Evolutionary conservation across 2,113 vertebrate species (phyloP).

Genomic region (Lepus americanus): DNA sequence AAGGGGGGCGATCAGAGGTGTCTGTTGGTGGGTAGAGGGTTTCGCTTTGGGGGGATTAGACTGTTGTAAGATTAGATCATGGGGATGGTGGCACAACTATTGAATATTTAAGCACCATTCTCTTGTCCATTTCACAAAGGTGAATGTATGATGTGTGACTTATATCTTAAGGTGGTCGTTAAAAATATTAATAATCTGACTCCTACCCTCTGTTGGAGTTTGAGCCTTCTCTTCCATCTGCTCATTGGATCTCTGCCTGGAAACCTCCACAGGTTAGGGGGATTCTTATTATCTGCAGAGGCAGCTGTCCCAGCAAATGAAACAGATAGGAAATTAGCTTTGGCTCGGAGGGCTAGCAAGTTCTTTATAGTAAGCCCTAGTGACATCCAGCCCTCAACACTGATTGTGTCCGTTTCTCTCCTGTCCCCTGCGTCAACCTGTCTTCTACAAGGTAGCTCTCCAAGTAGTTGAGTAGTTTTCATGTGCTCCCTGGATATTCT

Average conservation of each 20-base stretch:
- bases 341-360: background rate
- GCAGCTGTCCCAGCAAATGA: background rate
- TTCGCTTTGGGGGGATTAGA: background rate
- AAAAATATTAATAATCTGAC: background rate
- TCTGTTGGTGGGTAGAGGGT: background rate
- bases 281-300: background rate
- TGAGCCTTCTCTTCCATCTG: background rate
- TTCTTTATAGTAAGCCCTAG: background rate
- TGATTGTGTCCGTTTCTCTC: background rate
- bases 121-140: background rate
- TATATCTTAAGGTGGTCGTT: background rate
- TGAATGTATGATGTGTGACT: background rate
- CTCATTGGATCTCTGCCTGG: background rate
- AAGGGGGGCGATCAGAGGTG: fast-evolving
- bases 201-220: background rate
- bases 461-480: background rate
- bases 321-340: background rate
- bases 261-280: background rate
- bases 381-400: background rate
- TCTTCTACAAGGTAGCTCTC: background rate
- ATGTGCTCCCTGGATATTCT: background rate
- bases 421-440: background rate
- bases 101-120: background rate
- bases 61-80: background rate
- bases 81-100: background rate